Percentiles rank a stretch among this genome's conserved stretches.
Evolutionary conservation across 2,888 invertebrate species (phyloP).

Genomic region (Ectemnius continuus): DNA sequence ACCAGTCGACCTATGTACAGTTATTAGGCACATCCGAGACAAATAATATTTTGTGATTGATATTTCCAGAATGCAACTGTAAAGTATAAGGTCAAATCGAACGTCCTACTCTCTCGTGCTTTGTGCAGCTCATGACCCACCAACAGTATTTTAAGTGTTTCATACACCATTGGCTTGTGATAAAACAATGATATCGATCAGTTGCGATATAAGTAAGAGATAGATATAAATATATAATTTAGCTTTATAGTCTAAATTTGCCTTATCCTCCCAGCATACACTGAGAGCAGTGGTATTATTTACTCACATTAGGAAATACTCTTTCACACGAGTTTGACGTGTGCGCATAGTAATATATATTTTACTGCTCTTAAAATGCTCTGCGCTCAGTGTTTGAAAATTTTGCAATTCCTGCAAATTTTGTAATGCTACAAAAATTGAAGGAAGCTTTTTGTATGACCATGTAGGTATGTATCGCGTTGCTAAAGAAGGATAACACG

Average conservation of each 20-base stretch:
- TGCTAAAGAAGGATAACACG: conserved; percentile 49
- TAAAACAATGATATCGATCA: conserved; percentile 55
- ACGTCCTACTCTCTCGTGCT: conserved; percentile 61
- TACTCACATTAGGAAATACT: conserved; percentile 38
- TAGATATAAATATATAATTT: conserved; percentile 56
- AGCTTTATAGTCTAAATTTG: conserved; percentile 65
- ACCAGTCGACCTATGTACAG: too few relatives aligned
- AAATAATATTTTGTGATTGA: conserved; percentile 50
- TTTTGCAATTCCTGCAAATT: conserved; percentile 44
- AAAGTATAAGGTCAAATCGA: conserved; percentile 59
- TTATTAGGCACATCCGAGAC: conserved; percentile 19
- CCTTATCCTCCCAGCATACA: conserved; percentile 63
- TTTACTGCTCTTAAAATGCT: conserved; percentile 50
- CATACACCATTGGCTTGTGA: conserved; percentile 70
- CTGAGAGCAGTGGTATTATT: conserved; percentile 52
- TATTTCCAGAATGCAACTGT: conserved; percentile 53
- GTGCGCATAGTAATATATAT: conserved; percentile 35
- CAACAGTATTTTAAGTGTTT: conserved; percentile 69
- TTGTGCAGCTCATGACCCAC: conserved; percentile 58
- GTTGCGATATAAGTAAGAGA: conserved; percentile 58
- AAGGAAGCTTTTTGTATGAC: conserved; percentile 61
- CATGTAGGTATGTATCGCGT: conserved; percentile 44
- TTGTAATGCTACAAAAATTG: conserved; percentile 48
- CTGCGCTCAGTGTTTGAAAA: conserved; percentile 46
- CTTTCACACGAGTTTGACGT: conserved; percentile 40